Evolutionary conservation across 2,797 vertebrate genomes (phyloP), one percentile per base, ranked within the genome.

Genomic region (Odontamblyopus lacepedii): DNA sequence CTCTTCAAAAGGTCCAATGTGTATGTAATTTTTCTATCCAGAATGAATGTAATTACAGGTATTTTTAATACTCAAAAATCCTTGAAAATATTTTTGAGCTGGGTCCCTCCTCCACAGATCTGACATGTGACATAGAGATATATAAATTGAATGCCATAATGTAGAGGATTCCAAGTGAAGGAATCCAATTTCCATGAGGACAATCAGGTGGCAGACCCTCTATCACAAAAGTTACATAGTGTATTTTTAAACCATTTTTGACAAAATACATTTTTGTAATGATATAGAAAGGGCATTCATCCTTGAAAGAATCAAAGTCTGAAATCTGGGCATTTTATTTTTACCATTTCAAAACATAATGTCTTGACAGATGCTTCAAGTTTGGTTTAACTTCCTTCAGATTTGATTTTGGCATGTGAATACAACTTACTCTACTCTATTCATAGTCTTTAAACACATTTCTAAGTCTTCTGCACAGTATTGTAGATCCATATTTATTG

Each of bases 401-500:
- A 23, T 55, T 27, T 30, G 6, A 27, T 29, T 60, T 29, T 60
- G 57, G 27, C 26, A 30, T 2, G 27, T 30, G 27, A 60, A 60
- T 18, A 60, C 9, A 30, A 30, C 5, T 27, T 27, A 41, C 7
- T 13, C 19, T 23, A 23, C 8, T 44, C 32, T 23, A 13, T 63
- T 26, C 62, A 38, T 63, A 63, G 19, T 35, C 62, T 63, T 41
- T 51, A 15, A 56, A 63, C 64, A 69, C 71, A 66, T 72, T 73
- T 76, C 71, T 76, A 35, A 74, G 79, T 74, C 18, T 27, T 69
- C 76, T n/a, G 6, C 53, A 26, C 62, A 63, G 38, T 44, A 63
- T 30, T 68, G 53, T 6, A 2, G 67, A 75, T 83, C 70, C 81
- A 60, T 79, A 77, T 82, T 80, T 70, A 48, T 50, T 56, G 72